Evolutionary conservation across 2,888 invertebrate genomes (phyloP), one percentile per base, ranked within the genome.

Genomic region (Octodonta nipae): DNA sequence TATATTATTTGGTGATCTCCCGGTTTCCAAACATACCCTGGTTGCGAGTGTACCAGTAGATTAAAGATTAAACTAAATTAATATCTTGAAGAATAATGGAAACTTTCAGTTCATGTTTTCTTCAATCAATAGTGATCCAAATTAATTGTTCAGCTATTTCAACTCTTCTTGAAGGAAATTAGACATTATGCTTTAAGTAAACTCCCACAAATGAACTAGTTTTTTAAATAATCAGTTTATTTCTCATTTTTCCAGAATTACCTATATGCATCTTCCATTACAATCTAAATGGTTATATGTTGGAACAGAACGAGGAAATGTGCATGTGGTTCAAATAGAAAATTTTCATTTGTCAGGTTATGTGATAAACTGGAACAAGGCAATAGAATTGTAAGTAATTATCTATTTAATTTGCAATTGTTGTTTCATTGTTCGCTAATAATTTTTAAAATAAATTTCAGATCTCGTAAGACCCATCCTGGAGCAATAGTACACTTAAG

Each of bases 321-420:
- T 96, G 54, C 93, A 98, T 67, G 78, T 96, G 46, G 87, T 95
- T 56, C 87, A 95, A 68, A 81, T 96, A 53, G 95, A 95, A 67
- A 81, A 83, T 51, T 98, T 98, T 70, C 73, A 78, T 55, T 77
- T 98, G 52, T 93, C 93, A 57, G 93, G 95, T 44, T 98, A 98
- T 71, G 78, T 93, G 65, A 92, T 98, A 72, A 95, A 96, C 74
- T 98, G 98, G 98, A 98, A 98, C 73, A 98, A 98, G 71, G 92
- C 95, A 54, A 96, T 98, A 65, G 98, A 96, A 78, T 74, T 93
- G 93, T 96, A 68, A 84, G 88, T 84, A 65, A 44, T 13, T 7
- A 24, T 28, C 7, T 28, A 5, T 28, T 13, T 25, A 25, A 7
- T n/a, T 6, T 25, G 25, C 6, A 25, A n/a, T 10, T 17, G 8